Conservation (phyloP, 92 coral and sea anemone genomes). For the Nematostella vectensis region DNA sequence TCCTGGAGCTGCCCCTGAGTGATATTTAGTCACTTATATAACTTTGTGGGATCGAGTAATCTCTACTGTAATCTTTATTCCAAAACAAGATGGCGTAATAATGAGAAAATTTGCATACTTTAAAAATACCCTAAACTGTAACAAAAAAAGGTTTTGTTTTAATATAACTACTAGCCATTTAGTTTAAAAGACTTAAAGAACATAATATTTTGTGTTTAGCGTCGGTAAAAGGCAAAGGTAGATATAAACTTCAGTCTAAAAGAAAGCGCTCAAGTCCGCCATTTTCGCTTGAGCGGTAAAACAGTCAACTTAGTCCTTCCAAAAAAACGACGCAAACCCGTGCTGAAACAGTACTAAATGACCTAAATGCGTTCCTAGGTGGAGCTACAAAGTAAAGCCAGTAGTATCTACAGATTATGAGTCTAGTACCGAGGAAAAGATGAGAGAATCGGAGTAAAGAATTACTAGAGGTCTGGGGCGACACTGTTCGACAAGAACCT, state of each 20-base stretch:
- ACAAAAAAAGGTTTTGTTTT: too few species aligned
- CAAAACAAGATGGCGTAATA: too few species aligned
- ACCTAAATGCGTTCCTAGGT: background rate
- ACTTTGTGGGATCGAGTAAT: too few species aligned
- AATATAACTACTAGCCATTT: too few species aligned
- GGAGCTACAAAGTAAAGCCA: background rate
- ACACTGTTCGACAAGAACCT: constrained; percentile 77
- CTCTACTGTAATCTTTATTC: too few species aligned
- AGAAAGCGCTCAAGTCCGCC: background rate
- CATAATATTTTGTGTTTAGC: too few species aligned
- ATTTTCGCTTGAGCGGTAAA: background rate
- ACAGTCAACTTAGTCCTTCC: background rate
- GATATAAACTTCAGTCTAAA: background rate
- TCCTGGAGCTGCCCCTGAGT: too few species aligned
- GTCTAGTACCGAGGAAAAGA: constrained; percentile 1
- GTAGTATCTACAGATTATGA: background rate
- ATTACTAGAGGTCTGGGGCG: constrained; percentile 89
- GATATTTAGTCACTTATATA: too few species aligned
- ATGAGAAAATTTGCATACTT: too few species aligned
- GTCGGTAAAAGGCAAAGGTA: too few species aligned
- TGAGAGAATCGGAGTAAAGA: background rate
- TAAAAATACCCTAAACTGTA: too few species aligned
- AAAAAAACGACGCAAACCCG: background rate
- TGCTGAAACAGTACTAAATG: background rate
- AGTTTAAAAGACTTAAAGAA: too few species aligned